These are phyloP conservation scores for Druon quercuslanigerum DNA, from an alignment of 1,140 invertebrate genomes.

Conservation along the genomic window DNA sequence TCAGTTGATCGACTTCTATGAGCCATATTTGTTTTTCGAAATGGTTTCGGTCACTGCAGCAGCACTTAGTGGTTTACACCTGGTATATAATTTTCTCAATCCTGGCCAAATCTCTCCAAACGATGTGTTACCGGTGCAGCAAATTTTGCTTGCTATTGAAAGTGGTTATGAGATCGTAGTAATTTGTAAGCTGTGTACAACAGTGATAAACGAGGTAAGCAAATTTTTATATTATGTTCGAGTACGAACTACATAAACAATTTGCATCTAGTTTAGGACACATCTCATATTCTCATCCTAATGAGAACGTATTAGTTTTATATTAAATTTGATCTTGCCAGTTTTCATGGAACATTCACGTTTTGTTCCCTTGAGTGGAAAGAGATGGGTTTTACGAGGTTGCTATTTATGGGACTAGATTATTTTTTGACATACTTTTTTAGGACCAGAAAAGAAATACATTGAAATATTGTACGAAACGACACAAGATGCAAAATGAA, in stretches of 20 bases:
- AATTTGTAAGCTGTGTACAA: background rate
- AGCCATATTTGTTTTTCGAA: background rate
- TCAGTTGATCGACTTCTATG: constrained; percentile 16
- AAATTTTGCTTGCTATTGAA: background rate
- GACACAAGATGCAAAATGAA: no score
- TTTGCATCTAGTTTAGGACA: no score
- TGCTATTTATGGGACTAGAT: no score
- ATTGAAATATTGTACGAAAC: no score
- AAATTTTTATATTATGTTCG: background rate
- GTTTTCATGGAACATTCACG: no score
- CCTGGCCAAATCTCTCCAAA: background rate
- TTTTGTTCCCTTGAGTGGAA: no score
- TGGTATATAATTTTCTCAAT: background rate
- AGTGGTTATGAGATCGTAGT: background rate
- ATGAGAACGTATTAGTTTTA: no score
- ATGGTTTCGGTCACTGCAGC: background rate
- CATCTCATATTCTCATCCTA: no score
- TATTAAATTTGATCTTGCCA: no score
- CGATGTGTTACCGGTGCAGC: background rate
- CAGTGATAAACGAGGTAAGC: background rate
- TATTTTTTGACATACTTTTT: no score
- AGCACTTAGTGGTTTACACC: background rate
- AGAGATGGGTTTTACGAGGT: no score
- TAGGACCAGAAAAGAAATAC: no score
- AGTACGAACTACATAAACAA: background rate